Percentiles rank a stretch among this genome's conserved stretches.
Conservation (phyloP, 2,888 invertebrate genomes). For the Conomelus anceps region DNA sequence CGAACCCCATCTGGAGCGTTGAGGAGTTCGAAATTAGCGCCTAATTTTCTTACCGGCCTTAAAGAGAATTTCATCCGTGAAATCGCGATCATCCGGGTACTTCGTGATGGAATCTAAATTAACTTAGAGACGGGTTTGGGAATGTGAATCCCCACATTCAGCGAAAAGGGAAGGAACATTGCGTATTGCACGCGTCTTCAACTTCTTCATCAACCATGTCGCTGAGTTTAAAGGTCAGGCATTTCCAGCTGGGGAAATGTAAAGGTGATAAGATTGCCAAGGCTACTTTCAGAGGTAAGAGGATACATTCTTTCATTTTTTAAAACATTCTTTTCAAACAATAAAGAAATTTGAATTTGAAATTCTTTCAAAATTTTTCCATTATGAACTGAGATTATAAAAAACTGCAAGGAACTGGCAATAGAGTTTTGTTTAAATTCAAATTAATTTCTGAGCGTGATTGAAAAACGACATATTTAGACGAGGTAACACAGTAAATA, state of each 20-base stretch:
- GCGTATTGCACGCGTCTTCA: neutral
- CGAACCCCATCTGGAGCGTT: neutral
- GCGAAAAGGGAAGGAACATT: neutral
- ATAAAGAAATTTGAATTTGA: too few species aligned
- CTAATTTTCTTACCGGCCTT: neutral
- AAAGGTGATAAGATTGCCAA: constrained; percentile 61
- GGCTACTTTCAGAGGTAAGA: constrained; percentile 73
- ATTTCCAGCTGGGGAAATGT: constrained; percentile 60
- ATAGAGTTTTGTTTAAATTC: too few species aligned
- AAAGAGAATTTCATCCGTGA: too few species aligned
- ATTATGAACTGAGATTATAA: too few species aligned
- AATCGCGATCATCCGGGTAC: neutral
- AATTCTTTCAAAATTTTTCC: too few species aligned
- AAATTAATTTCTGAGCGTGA: too few species aligned
- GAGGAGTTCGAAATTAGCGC: neutral
- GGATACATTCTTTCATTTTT: too few species aligned
- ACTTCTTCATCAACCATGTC: constrained; percentile 50
- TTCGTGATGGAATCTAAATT: neutral
- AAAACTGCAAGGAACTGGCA: too few species aligned
- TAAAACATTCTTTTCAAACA: too few species aligned
- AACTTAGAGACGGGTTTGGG: neutral
- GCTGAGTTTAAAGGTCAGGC: constrained; percentile 58
- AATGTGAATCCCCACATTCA: too few species aligned
- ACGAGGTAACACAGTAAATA: too few species aligned
- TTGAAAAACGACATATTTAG: too few species aligned